These are phyloP conservation scores for Pseudanteris insignis DNA, from an alignment of 2,888 invertebrate species.

Conservation along the genomic window DNA sequence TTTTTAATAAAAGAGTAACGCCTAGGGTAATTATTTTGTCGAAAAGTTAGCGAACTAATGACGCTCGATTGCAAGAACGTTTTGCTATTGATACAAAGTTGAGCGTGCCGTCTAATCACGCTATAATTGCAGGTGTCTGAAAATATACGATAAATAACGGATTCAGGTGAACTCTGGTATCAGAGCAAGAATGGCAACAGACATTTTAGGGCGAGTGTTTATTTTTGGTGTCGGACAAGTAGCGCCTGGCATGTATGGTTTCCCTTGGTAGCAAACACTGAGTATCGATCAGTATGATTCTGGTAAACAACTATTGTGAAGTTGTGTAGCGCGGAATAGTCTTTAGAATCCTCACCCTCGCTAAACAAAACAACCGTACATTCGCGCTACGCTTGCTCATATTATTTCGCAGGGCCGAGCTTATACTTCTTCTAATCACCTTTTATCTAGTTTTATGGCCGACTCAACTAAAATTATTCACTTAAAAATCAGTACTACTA, in stretches of 20 bases:
- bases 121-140: constrained; percentile 27
- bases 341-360: constrained; percentile 48
- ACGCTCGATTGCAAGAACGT: not conserved
- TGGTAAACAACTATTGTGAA: constrained; percentile 66
- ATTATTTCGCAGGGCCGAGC: constrained; percentile 53
- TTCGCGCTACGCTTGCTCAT: constrained; percentile 57
- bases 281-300: constrained; percentile 66
- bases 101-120: not conserved
- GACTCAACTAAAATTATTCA: too few species aligned
- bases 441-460: constrained; percentile 32
- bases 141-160: constrained; percentile 29
- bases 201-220: constrained; percentile 59
- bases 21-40: too few species aligned
- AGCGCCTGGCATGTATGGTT: constrained; percentile 62
- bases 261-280: constrained; percentile 65
- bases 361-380: constrained; percentile 50
- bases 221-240: constrained; percentile 64
- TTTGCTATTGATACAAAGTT: constrained; percentile 12
- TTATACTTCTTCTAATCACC: constrained; percentile 42
- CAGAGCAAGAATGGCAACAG: constrained; percentile 30
- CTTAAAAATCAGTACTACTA: too few species aligned
- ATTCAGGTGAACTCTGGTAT: constrained; percentile 17
- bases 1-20: too few species aligned
- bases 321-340: constrained; percentile 60
- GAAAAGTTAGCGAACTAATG: too few species aligned